Evolutionary conservation across 1,140 invertebrate genomes (phyloP), one percentile per base, ranked within the genome.

Genomic region (Eubasilissa regina): DNA sequence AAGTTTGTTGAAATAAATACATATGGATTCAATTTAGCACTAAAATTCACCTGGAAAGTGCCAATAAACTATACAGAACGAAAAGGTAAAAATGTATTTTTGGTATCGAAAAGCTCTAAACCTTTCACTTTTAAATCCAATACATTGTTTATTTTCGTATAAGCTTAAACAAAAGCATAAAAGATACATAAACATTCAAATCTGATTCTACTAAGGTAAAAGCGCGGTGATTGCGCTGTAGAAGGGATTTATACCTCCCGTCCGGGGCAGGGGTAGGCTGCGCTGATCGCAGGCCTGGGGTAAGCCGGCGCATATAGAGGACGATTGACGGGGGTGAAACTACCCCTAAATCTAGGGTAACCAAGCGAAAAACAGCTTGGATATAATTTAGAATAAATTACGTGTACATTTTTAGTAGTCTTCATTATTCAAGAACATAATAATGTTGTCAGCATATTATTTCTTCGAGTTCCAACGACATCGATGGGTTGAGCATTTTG

Each of bases 271-370:
- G 25, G 25, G 6, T 3, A 35, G 25, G 25, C 25, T n/a, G 7
- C 55, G 56, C 55, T 12, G 35, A 13, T 43, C 44, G 44, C 62
- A 75, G 73, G 53, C n/a, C 73, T 75, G 73, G 73, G 73, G 73
- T 75, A 75, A 75, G 17, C 13, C 17, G 56, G 56, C n/a, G 43
- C 73, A 44, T 11, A 19, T 45, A 45, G 73, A 62, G 55, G 56
- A 47, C 43, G 56, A 17, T 62, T 58, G 19, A 62, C 43, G 17
- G 73, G 68, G 21, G 21, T 58, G 62, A 48, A 25, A 48, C 11
- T 6, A 19, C 19, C 66, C 66, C 15, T 8, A 53, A 70, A 51
- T 17, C 51, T 45, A 43, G 66, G 66, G 66, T 48, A 53, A 70
- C 66, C 66, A 70, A 10, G 44, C 43, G n/a, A 58, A 19, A 58